Percentiles rank a stretch among this genome's conserved stretches.
Evolutionary conservation across 1,140 invertebrate species (phyloP).

Genomic region (fruit fly (Drosophila melanogaster)): DNA sequence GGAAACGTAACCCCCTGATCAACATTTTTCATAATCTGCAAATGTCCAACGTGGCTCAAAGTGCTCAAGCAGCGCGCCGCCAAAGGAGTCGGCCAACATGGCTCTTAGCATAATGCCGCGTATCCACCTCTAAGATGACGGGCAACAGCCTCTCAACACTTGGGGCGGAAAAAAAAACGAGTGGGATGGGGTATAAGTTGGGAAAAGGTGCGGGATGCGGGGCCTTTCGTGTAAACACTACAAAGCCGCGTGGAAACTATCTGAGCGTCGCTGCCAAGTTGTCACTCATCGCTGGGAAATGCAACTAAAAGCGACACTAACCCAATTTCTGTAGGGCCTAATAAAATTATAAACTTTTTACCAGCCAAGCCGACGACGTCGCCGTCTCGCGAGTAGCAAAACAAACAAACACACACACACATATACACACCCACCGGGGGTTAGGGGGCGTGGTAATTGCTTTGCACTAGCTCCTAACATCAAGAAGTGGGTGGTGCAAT

Average conservation of each 20-base stretch:
- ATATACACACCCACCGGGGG: background rate
- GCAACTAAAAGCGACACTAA: slow-evolving; percentile 68
- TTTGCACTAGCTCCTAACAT: slow-evolving; percentile 27
- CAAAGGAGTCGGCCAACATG: slow-evolving; percentile 4
- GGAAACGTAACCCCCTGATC: background rate
- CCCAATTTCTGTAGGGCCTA: slow-evolving; percentile 72
- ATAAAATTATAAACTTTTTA: slow-evolving; percentile 78
- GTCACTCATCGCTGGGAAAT: slow-evolving; percentile 55
- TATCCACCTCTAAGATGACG: slow-evolving; percentile 40
- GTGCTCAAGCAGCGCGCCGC: slow-evolving; percentile 1
- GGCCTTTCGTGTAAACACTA: slow-evolving; percentile 33
- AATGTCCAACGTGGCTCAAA: slow-evolving; percentile 20
- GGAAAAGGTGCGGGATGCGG: background rate
- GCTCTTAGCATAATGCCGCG: slow-evolving; percentile 26
- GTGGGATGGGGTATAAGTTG: no score
- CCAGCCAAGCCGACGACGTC: slow-evolving; percentile 11
- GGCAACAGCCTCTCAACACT: slow-evolving; percentile 35
- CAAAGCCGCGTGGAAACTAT: slow-evolving; percentile 43
- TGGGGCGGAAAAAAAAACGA: slow-evolving; percentile 19
- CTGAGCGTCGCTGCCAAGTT: slow-evolving; percentile 43
- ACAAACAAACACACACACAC: slow-evolving; percentile 31
- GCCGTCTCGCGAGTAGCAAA: slow-evolving; percentile 46
- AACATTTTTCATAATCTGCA: slow-evolving; percentile 3
- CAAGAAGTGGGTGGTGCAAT: background rate
- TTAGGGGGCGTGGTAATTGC: slow-evolving; percentile 42